phyloP scores from a whole-genome alignment of 1,140 invertebrate genomes.

The Probaryconus sp. region DNA sequence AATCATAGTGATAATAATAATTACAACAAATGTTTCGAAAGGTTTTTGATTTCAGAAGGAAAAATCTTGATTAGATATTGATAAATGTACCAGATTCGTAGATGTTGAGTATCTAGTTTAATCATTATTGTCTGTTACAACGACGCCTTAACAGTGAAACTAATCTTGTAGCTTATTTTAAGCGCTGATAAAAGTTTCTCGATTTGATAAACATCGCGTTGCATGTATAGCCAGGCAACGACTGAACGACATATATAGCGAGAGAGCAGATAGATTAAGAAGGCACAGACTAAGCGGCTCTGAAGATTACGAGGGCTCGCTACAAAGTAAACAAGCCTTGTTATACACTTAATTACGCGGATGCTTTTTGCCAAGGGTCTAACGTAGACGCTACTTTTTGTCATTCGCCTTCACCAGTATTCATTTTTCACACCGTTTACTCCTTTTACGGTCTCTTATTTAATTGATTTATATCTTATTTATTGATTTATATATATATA shows the following conservation, averaged over 20 bases:
- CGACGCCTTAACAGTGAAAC: not conserved
- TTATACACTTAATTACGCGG: conserved; percentile 66
- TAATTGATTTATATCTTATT: too few species aligned
- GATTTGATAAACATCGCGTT: conserved; percentile 5
- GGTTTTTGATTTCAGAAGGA: too few species aligned
- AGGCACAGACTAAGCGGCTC: conserved; percentile 62
- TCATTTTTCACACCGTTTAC: too few species aligned
- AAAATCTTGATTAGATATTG: too few species aligned
- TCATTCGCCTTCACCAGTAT: not conserved
- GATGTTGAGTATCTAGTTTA: too few species aligned
- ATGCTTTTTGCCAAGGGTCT: conserved; percentile 22
- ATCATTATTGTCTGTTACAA: too few species aligned
- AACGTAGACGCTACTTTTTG: conserved; percentile 6
- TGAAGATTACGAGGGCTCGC: conserved; percentile 63
- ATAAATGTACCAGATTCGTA: too few species aligned
- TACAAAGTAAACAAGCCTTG: conserved; percentile 66
- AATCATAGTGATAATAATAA: too few species aligned
- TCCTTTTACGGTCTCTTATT: too few species aligned
- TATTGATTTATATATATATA: too few species aligned
- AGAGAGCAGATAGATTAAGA: conserved; percentile 67
- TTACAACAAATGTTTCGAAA: too few species aligned
- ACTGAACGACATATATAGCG: conserved; percentile 6
- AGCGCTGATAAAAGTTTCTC: conserved; percentile 22
- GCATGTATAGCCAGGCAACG: conserved; percentile 17
- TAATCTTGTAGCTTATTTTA: conserved; percentile 12